These are phyloP conservation scores for Leptogaster cylindrica DNA, from an alignment of 2,888 invertebrate genomes.

Conservation along the genomic window DNA sequence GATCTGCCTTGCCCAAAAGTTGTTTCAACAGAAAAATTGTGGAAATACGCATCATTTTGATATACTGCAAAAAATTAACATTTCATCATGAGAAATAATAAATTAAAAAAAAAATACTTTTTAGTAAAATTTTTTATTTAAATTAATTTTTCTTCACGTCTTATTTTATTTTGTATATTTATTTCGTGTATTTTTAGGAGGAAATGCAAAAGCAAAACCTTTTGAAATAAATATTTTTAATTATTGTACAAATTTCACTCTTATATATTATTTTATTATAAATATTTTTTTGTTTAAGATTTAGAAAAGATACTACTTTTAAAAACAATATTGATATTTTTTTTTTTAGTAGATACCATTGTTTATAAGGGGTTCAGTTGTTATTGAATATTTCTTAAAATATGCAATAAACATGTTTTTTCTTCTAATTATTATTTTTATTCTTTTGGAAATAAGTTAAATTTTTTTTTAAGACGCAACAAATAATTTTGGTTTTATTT, in stretches of 20 bases:
- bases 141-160: not conserved
- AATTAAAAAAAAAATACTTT: not conserved
- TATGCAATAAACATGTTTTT: conserved; percentile 39
- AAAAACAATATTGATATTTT: conserved; percentile 34
- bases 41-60: no score
- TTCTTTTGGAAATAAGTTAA: not conserved
- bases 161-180: conserved; percentile 18
- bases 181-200: not conserved
- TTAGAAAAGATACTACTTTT: conserved; percentile 17
- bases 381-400: conserved; percentile 40
- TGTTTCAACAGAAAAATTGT: conserved; percentile 6
- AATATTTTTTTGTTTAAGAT: conserved; percentile 18
- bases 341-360: conserved; percentile 34
- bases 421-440: conserved; percentile 28
- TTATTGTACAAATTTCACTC: conserved; percentile 24
- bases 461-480: no score
- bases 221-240: conserved; percentile 6
- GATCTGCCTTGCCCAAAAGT: no score
- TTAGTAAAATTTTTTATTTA: conserved; percentile 23
- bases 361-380: conserved; percentile 42
- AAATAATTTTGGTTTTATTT: conserved; percentile 8
- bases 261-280: conserved; percentile 13
- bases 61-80: no score
- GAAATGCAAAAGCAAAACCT: not conserved
- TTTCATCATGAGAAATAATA: not conserved